Percentiles rank a stretch among this genome's conserved stretches.
These are phyloP conservation scores for Zoroaster sp. DNA, from an alignment of 53 echinoderm and acorn worm species.

Conservation along the genomic window DNA sequence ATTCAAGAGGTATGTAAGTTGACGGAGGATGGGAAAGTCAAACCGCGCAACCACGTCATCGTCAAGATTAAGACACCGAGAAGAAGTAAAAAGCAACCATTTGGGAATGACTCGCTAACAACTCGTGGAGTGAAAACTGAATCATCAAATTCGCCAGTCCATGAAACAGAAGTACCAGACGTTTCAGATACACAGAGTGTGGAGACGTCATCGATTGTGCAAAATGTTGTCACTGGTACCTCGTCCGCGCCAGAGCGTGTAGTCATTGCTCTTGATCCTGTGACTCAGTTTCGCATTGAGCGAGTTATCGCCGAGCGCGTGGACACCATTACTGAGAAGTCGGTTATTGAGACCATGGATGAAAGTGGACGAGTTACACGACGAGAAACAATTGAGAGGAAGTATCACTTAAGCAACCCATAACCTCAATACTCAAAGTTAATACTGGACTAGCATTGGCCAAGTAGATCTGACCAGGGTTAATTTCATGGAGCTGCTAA, in stretches of 20 bases:
- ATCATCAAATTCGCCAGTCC: background rate
- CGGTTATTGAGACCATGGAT: conserved; percentile 1
- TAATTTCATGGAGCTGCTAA: background rate
- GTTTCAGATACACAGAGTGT: background rate
- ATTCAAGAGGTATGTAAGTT: background rate
- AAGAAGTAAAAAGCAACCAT: background rate
- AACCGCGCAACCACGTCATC: background rate
- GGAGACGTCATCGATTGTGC: no score
- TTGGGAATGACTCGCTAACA: background rate
- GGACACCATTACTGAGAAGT: background rate
- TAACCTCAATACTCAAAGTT: background rate
- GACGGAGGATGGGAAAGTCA: background rate
- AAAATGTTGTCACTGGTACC: background rate
- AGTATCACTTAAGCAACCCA: background rate
- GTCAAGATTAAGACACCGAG: background rate
- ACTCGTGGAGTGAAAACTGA: background rate
- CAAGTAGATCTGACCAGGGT: background rate
- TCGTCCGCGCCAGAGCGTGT: background rate
- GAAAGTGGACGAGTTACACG: background rate
- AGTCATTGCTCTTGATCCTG: conserved; percentile 6
- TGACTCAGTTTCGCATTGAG: conserved; percentile 14
- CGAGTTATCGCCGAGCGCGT: conserved; percentile 23
- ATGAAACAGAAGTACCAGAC: background rate
- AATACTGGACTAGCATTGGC: background rate
- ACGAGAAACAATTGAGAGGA: conserved; percentile 25